phyloP scores from a whole-genome alignment of 53 echinoderm and acorn worm species.

The Apostichopus leukothele region DNA sequence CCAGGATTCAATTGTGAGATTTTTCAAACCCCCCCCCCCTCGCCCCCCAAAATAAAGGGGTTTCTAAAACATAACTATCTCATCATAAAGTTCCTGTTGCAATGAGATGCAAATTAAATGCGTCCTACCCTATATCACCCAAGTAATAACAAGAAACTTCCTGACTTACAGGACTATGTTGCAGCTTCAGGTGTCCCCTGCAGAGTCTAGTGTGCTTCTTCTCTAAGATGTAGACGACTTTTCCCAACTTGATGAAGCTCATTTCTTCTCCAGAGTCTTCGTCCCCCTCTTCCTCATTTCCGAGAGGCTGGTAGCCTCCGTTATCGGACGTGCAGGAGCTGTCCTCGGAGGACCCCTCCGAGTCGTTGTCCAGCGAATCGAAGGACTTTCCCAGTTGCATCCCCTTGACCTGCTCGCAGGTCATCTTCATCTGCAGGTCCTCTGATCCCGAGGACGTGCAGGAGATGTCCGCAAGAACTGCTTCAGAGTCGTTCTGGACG shows the following conservation, averaged over 20 bases:
- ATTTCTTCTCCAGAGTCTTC: neutral
- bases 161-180: slow-evolving; percentile 51
- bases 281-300: neutral
- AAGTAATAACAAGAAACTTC: too few relatives aligned
- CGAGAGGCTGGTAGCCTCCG: slow-evolving; percentile 13
- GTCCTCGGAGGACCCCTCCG: slow-evolving; percentile 23
- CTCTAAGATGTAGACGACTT: slow-evolving; percentile 88
- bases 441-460: slow-evolving; percentile 61
- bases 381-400: slow-evolving; percentile 40
- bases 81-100: too few relatives aligned
- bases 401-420: slow-evolving; percentile 17
- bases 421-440: slow-evolving; percentile 33
- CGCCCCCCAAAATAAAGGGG: too few relatives aligned
- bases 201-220: slow-evolving; percentile 83
- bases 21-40: too few relatives aligned
- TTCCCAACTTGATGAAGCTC: slow-evolving; percentile 61
- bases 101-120: too few relatives aligned
- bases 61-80: too few relatives aligned
- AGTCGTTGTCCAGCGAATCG: slow-evolving; percentile 41
- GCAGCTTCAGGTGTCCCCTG: slow-evolving; percentile 74
- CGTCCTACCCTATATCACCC: too few relatives aligned
- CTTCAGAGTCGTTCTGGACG: slow-evolving; percentile 63
- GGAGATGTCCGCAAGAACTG: slow-evolving; percentile 61
- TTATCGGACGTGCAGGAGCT: slow-evolving; percentile 15
- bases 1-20: too few relatives aligned